Percentiles rank a stretch among this genome's conserved stretches.
Evolutionary conservation across 2,888 invertebrate genomes (phyloP).

Genomic region (Unio delphinus): DNA sequence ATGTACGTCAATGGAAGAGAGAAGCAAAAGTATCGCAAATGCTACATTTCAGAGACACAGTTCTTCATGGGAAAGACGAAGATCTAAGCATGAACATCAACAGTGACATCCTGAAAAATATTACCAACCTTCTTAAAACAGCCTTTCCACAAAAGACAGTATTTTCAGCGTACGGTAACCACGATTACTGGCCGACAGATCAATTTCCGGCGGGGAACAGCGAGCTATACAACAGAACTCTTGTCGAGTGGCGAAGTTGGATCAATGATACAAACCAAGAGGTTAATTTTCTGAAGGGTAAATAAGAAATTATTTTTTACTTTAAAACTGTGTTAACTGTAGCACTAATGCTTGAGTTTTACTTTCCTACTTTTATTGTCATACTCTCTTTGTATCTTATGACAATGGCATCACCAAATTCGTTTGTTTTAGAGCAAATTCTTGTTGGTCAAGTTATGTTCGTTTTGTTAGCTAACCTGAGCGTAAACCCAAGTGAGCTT

Average conservation of each 20-base stretch:
- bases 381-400: too few species aligned
- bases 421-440: too few species aligned
- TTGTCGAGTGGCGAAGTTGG: constrained; percentile 81
- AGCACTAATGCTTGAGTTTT: too few species aligned
- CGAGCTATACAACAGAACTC: constrained; percentile 78
- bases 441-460: too few species aligned
- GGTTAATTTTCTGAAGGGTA: constrained; percentile 86
- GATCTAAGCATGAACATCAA: constrained; percentile 80
- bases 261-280: constrained; percentile 81
- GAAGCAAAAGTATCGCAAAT: too few species aligned
- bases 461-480: too few species aligned
- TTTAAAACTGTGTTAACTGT: too few species aligned
- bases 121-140: constrained; percentile 76
- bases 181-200: constrained; percentile 78
- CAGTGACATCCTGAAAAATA: constrained; percentile 84
- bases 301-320: background rate
- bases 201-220: constrained; percentile 72
- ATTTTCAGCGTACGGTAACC: constrained; percentile 90
- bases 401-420: too few species aligned
- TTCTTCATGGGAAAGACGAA: constrained; percentile 82
- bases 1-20: too few species aligned
- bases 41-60: constrained; percentile 80
- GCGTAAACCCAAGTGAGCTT: too few species aligned
- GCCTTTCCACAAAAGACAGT: constrained; percentile 80
- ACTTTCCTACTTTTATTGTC: too few species aligned